These are phyloP conservation scores for Leptinotarsa peninsularis DNA, from an alignment of 2,888 invertebrate species.

Conservation along the genomic window DNA sequence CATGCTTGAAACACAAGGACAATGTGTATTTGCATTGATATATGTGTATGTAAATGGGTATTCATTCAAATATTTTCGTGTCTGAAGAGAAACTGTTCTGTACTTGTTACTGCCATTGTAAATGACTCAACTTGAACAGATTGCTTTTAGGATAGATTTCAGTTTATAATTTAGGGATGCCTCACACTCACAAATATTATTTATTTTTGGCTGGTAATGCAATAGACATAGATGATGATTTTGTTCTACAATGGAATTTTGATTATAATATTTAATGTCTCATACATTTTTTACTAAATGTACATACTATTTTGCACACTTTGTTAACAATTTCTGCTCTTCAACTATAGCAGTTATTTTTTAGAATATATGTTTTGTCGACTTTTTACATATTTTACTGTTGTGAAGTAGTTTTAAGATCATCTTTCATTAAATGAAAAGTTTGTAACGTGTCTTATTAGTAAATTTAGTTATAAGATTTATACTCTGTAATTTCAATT, in stretches of 20 bases:
- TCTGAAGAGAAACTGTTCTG: constrained; percentile 36
- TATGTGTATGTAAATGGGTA: constrained; percentile 32
- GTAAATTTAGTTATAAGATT: constrained; percentile 36
- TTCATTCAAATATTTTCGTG: constrained; percentile 28
- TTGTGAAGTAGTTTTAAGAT: constrained; percentile 44
- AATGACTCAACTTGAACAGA: constrained; percentile 48
- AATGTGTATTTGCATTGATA: constrained; percentile 17
- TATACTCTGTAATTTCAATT: background rate
- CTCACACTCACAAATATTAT: constrained; percentile 49
- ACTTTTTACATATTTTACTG: constrained; percentile 45
- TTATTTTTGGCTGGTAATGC: constrained; percentile 54
- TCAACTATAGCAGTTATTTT: constrained; percentile 41
- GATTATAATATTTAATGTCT: constrained; percentile 44
- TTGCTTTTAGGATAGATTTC: constrained; percentile 46
- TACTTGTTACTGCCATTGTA: constrained; percentile 46
- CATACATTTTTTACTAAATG: constrained; percentile 48
- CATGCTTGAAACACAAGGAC: constrained; percentile 1
- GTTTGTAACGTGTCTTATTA: constrained; percentile 47
- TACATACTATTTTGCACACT: constrained; percentile 48
- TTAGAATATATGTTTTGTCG: constrained; percentile 44
- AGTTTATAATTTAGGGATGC: constrained; percentile 49
- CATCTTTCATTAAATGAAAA: constrained; percentile 43
- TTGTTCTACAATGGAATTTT: constrained; percentile 32
- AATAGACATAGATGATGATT: constrained; percentile 45
- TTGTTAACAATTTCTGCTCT: constrained; percentile 45